These are phyloP conservation scores for Pterostichus madidus DNA, from an alignment of 2,888 invertebrate species.

Conservation along the genomic window DNA sequence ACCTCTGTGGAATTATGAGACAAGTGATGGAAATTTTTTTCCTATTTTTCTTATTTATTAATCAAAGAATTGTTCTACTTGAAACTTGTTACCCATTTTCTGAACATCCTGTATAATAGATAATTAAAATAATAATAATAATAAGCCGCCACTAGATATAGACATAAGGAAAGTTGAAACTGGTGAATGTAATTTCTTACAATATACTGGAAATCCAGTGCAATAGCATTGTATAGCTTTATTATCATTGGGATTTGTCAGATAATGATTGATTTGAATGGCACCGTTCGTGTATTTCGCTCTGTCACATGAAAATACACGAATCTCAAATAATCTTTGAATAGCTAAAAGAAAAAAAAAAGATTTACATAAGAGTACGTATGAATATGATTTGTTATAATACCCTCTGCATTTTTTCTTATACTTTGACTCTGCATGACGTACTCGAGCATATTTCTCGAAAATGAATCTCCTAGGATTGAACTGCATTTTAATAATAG, in stretches of 20 bases:
- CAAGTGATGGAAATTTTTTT: no score
- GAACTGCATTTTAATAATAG: constrained; percentile 83
- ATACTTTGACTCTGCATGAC: constrained; percentile 63
- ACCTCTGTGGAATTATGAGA: no score
- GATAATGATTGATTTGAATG: constrained; percentile 73
- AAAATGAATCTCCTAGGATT: constrained; percentile 82
- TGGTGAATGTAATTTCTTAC: constrained; percentile 70
- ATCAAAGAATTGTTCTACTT: no score
- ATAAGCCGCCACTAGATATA: no score
- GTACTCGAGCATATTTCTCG: constrained; percentile 80
- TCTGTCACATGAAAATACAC: constrained; percentile 81
- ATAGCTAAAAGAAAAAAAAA: constrained; percentile 76
- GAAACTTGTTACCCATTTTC: no score
- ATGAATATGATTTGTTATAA: constrained; percentile 56
- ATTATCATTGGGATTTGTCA: constrained; percentile 73
- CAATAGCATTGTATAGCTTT: constrained; percentile 76
- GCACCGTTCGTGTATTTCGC: constrained; percentile 80
- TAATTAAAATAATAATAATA: no score
- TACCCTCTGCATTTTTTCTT: constrained; percentile 41
- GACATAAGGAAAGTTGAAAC: no score
- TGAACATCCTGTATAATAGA: no score
- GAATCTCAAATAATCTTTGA: constrained; percentile 80
- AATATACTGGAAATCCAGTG: constrained; percentile 74
- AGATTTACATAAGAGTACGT: not conserved
- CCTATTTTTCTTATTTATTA: no score